These are phyloP conservation scores for Paragorgia papillata DNA, from an alignment of 92 coral and sea anemone genomes.

Conservation along the genomic window DNA sequence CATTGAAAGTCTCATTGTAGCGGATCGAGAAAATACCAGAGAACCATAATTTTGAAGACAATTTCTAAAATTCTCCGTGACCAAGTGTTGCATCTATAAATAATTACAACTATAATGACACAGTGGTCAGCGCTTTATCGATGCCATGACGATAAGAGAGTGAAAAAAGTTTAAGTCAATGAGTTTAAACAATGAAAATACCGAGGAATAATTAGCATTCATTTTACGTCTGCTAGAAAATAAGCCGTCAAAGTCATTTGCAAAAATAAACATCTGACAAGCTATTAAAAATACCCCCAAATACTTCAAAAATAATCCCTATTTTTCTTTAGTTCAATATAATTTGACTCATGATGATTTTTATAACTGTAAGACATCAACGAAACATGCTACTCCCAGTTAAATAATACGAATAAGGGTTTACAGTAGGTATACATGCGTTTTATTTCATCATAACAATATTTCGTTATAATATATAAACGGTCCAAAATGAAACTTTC, in stretches of 20 bases:
- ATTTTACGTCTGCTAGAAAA: not conserved
- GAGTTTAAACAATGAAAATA: not conserved
- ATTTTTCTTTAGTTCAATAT: no score
- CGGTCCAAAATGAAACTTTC: not conserved
- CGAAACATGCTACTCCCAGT: no score
- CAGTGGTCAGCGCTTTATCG: not conserved
- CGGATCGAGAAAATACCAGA: no score
- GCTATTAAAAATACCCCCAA: not conserved
- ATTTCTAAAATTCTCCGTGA: not conserved
- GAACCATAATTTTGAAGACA: not conserved
- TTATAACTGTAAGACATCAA: no score
- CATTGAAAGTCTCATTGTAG: no score
- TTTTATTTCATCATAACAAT: no score
- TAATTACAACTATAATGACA: not conserved
- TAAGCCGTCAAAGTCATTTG: not conserved
- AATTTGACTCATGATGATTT: no score
- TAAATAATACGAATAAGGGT: no score
- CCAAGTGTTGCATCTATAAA: not conserved
- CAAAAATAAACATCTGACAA: conserved; percentile 1
- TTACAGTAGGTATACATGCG: no score
- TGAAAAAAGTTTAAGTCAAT: not conserved
- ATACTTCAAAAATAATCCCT: not conserved
- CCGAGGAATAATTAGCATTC: not conserved
- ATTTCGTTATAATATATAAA: no score
- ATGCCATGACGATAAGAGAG: not conserved